phyloP scores from a whole-genome alignment of 2,113 vertebrate genomes.

The Syrmaticus mikado region DNA sequence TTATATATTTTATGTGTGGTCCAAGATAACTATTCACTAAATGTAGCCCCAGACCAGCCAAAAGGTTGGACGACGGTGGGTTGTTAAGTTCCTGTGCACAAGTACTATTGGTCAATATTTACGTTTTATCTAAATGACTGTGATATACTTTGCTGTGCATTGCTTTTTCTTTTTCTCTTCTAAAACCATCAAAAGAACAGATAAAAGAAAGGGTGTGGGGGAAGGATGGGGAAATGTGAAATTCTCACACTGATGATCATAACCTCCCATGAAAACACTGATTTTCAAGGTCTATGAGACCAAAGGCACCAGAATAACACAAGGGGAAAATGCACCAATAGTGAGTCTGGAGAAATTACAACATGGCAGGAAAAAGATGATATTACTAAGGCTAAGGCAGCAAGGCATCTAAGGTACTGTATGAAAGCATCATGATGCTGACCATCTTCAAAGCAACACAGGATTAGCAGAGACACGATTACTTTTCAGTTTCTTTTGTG shows the following conservation, averaged over 20 bases:
- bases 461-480: background rate
- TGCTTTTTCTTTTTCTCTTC: background rate
- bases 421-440: background rate
- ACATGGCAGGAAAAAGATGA: background rate
- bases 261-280: background rate
- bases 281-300: background rate
- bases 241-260: background rate
- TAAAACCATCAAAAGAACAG: background rate
- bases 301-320: background rate
- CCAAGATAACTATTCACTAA: too few relatives aligned
- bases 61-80: too few relatives aligned
- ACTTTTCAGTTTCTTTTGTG: background rate
- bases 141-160: background rate
- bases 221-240: background rate
- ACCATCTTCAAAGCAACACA: background rate
- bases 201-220: background rate
- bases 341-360: background rate
- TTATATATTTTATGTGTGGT: too few relatives aligned
- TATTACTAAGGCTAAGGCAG: background rate
- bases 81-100: background rate
- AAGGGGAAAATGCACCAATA: background rate
- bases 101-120: background rate
- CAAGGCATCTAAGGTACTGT: background rate
- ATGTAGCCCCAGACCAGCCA: too few relatives aligned
- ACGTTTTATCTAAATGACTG: background rate